Conservation (phyloP, 2,113 vertebrate species). For the Trochalopteron elliotii region DNA sequence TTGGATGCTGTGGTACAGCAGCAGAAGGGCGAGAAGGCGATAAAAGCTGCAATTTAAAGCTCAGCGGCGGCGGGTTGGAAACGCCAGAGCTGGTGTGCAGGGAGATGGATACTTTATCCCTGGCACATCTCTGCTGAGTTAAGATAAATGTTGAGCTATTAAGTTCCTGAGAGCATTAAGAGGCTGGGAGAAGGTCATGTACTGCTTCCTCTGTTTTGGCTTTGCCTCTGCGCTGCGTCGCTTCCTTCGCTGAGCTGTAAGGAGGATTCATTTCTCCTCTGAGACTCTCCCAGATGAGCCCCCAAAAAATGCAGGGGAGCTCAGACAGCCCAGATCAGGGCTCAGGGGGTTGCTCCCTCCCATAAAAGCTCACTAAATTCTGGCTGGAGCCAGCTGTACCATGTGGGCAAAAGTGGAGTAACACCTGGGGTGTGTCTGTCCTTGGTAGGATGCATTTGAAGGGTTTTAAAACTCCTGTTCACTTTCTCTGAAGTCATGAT, state of each 20-base stretch:
- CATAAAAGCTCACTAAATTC: not conserved
- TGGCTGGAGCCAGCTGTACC: not conserved
- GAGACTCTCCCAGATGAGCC: not conserved
- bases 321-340: not conserved
- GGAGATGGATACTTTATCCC: not conserved
- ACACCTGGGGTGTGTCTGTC: not conserved
- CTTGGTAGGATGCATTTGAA: not conserved
- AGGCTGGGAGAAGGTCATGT: conserved; percentile 4
- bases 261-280: not conserved
- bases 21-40: not conserved
- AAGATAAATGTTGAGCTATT: conserved; percentile 16
- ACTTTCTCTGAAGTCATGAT: rapidly evolving
- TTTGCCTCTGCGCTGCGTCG: not conserved
- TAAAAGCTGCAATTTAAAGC: conserved; percentile 38
- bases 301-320: not conserved
- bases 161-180: not conserved
- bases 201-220: not conserved
- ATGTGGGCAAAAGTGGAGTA: not conserved
- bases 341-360: not conserved
- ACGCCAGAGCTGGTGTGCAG: rapidly evolving
- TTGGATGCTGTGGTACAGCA: not conserved
- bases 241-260: not conserved
- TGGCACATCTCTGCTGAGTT: conserved; percentile 36
- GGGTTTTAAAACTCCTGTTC: not conserved
- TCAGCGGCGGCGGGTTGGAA: not conserved